Conservation (phyloP, 2,797 vertebrate species). For the Phalloptychus januarius region DNA sequence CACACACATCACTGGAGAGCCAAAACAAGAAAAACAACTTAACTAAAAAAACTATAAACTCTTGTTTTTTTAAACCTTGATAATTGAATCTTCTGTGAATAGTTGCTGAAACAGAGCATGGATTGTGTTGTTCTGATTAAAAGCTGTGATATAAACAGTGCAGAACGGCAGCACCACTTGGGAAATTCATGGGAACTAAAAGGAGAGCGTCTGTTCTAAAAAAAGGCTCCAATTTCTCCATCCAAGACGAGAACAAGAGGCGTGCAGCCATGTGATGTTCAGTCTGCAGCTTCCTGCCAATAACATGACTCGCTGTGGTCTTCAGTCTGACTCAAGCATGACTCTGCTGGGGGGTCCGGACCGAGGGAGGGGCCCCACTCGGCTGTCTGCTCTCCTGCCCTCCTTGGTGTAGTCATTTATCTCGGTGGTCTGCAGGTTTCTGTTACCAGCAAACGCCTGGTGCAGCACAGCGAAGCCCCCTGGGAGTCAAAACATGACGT, state of each 20-base stretch:
- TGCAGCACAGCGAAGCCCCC: not conserved
- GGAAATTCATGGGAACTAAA: constrained; percentile 14
- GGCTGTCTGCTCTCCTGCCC: constrained; percentile 25
- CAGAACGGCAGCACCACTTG: constrained; percentile 3
- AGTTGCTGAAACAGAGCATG: not conserved
- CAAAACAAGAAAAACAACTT: not conserved
- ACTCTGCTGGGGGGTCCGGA: constrained; percentile 18
- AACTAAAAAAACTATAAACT: not conserved
- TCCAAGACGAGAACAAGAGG: constrained; percentile 32
- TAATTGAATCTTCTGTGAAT: constrained; percentile 9
- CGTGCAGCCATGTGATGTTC: constrained; percentile 31
- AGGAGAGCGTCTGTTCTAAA: constrained; percentile 26
- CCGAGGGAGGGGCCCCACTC: constrained; percentile 11
- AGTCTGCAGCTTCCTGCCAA: constrained; percentile 47
- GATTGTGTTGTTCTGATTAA: constrained; percentile 6
- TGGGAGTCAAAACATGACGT: constrained; percentile 12
- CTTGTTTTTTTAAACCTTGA: not conserved
- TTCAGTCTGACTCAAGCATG: constrained; percentile 51
- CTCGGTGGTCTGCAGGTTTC: constrained; percentile 30
- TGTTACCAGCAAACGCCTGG: not conserved
- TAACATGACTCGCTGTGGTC: constrained; percentile 44
- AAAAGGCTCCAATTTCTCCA: constrained; percentile 25
- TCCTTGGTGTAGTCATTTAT: constrained; percentile 30
- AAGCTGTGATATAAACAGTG: constrained; percentile 8
- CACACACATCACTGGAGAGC: constrained; percentile 13